These are phyloP conservation scores for Dolichallabes microphthalmus DNA, from an alignment of 2,113 vertebrate species.

Conservation along the genomic window DNA sequence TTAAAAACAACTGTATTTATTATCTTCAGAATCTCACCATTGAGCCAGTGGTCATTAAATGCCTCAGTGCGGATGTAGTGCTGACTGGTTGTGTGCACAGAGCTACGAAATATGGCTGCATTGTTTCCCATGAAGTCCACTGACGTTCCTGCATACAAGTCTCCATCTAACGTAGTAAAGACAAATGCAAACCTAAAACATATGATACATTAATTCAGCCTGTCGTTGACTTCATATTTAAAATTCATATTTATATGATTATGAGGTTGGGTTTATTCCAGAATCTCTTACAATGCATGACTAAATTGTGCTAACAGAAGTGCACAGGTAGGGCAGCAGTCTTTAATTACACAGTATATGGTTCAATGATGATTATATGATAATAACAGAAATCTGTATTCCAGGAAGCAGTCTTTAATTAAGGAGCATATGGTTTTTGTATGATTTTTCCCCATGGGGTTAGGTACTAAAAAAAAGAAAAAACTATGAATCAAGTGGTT, in stretches of 20 bases:
- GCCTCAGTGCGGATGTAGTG: constrained; percentile 82
- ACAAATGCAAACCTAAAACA: background rate
- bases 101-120: constrained; percentile 78
- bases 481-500: constrained; percentile 23
- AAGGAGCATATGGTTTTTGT: constrained; percentile 45
- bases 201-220: constrained; percentile 6
- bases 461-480: constrained; percentile 12
- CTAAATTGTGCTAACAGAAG: constrained; percentile 32
- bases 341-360: constrained; percentile 48
- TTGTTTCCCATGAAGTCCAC: constrained; percentile 86
- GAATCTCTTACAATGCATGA: background rate
- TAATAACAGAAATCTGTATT: constrained; percentile 26
- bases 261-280: background rate
- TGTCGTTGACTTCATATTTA: background rate
- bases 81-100: constrained; percentile 65
- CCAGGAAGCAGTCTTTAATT: constrained; percentile 49
- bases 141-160: constrained; percentile 81
- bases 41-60: constrained; percentile 83
- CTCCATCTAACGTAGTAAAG: constrained; percentile 63
- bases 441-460: background rate
- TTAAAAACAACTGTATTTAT: background rate
- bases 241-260: constrained; percentile 10
- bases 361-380: constrained; percentile 28
- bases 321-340: constrained; percentile 3
- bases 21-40: constrained; percentile 65